Conservation (phyloP, 2,888 invertebrate genomes). For the Drosophila ezoana region DNA sequence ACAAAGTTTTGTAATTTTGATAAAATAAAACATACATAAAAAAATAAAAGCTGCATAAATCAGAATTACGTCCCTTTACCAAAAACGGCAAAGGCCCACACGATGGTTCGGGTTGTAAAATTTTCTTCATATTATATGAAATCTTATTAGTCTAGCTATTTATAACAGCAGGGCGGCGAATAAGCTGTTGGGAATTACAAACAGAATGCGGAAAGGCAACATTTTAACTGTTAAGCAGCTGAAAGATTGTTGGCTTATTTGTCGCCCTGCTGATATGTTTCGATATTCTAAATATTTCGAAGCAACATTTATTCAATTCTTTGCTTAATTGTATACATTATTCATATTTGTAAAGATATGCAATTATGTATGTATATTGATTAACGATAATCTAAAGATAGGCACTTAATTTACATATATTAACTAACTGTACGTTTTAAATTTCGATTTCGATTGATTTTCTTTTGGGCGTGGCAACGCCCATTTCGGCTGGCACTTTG, state of each 20-base stretch:
- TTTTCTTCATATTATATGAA: slow-evolving; percentile 56
- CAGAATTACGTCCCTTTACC: slow-evolving; percentile 78
- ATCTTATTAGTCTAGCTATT: accelerated
- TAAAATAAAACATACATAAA: slow-evolving; percentile 16
- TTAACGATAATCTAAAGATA: slow-evolving; percentile 65
- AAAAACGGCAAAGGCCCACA: slow-evolving; percentile 75
- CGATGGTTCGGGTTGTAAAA: slow-evolving; percentile 67
- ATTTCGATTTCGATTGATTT: slow-evolving; percentile 58
- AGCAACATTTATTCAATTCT: slow-evolving; percentile 78
- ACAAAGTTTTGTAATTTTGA: slow-evolving; percentile 4
- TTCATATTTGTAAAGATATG: slow-evolving; percentile 59
- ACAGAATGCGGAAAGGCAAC: neutral
- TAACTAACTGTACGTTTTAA: slow-evolving; percentile 76
- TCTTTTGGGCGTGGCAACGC: slow-evolving; percentile 37
- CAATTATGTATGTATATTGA: slow-evolving; percentile 57
- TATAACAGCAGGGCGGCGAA: slow-evolving; percentile 9
- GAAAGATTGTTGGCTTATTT: neutral
- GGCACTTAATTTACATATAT: slow-evolving; percentile 79
- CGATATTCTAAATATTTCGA: slow-evolving; percentile 36
- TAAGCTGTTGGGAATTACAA: slow-evolving; percentile 58
- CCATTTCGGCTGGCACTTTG: slow-evolving; percentile 57
- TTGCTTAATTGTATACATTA: slow-evolving; percentile 69
- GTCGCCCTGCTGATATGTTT: neutral
- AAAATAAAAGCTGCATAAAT: slow-evolving; percentile 29
- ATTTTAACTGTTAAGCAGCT: neutral